Conservation (phyloP, 2,797 vertebrate genomes). For the Gymnopithys bicolor region DNA sequence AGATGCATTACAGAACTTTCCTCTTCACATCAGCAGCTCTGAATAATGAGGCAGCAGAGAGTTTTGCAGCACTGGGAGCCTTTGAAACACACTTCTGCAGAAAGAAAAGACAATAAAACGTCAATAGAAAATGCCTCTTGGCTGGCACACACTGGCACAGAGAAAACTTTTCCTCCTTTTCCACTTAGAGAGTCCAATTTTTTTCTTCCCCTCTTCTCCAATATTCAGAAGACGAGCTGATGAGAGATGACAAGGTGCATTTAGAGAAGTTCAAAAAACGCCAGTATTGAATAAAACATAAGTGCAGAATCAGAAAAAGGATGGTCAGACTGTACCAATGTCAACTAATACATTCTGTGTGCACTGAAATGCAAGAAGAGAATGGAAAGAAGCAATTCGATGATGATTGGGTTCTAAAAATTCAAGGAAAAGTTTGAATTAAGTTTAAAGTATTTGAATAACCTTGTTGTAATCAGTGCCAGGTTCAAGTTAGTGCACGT, state of each 20-base stretch:
- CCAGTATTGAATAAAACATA: conserved; percentile 7
- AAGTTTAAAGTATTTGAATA: not conserved
- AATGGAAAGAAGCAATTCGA: not conserved
- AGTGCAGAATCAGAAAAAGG: not conserved
- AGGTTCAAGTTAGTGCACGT: not conserved
- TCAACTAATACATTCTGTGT: not conserved
- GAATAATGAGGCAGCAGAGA: conserved; percentile 9
- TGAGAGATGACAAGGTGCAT: not conserved
- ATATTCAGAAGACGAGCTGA: not conserved
- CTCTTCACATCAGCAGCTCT: not conserved
- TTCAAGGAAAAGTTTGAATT: not conserved
- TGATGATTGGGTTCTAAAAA: not conserved
- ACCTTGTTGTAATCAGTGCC: not conserved
- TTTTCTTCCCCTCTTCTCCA: not conserved
- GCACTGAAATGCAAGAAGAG: not conserved
- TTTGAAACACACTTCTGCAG: not conserved
- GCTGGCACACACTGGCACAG: not conserved
- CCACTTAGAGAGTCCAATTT: not conserved
- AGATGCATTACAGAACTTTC: not conserved
- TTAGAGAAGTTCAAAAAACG: not conserved
- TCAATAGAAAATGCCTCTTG: not conserved
- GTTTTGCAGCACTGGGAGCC: not conserved
- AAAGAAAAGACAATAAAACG: conserved; percentile 8
- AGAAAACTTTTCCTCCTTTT: not conserved
- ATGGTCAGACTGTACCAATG: not conserved